A percentile compares a stretch with the other conserved stretches of the same genome.
Evolutionary conservation across 2,888 invertebrate species (phyloP).

Genomic region (Stenodema calcarata): DNA sequence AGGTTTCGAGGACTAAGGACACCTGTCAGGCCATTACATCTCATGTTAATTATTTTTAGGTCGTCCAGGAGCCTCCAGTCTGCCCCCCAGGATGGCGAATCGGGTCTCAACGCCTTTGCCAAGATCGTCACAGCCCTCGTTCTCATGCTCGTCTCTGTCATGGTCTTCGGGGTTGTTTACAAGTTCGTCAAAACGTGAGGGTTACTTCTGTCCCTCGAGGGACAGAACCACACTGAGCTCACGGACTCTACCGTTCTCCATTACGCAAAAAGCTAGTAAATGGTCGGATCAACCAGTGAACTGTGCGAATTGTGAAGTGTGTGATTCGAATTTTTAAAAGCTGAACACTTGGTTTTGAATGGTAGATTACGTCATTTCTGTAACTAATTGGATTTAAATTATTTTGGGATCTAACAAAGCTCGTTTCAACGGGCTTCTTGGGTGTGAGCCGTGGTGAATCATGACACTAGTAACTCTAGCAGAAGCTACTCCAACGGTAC

Average conservation of each 20-base stretch:
- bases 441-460: too few species aligned
- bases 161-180: slow-evolving; percentile 76
- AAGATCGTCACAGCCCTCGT: slow-evolving; percentile 75
- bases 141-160: slow-evolving; percentile 72
- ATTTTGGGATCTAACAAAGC: too few species aligned
- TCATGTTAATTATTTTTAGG: too few species aligned
- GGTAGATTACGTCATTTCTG: not conserved
- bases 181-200: slow-evolving; percentile 80
- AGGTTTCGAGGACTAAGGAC: too few species aligned
- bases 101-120: slow-evolving; percentile 74
- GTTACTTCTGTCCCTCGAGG: slow-evolving; percentile 71
- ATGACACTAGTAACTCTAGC: too few species aligned
- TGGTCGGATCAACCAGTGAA: not conserved
- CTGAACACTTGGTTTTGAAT: not conserved
- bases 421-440: too few species aligned
- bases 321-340: not conserved
- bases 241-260: not conserved
- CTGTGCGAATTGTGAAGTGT: not conserved
- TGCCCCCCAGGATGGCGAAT: slow-evolving; percentile 64
- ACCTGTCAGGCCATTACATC: too few species aligned
- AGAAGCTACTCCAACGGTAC: too few species aligned
- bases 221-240: slow-evolving; percentile 29
- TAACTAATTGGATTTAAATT: too few species aligned
- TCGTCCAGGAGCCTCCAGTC: slow-evolving; percentile 26
- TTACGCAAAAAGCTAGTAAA: not conserved